Conservation (phyloP, 2,113 vertebrate genomes). For the Martes martes region DNA sequence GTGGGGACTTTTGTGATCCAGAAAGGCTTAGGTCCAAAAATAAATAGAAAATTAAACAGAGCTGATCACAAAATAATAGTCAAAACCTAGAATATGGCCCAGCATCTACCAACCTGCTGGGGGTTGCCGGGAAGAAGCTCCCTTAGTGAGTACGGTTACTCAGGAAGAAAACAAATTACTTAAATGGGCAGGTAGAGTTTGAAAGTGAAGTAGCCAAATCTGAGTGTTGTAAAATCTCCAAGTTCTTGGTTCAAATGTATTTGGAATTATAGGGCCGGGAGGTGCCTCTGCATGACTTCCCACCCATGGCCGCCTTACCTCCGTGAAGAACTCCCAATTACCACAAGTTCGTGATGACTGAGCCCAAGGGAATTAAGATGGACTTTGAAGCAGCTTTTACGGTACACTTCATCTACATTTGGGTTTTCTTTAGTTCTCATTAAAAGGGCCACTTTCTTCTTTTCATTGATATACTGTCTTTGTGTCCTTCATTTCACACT, state of each 20-base stretch:
- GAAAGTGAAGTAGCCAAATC: not conserved
- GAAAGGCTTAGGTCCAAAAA: constrained; percentile 63
- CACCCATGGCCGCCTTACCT: constrained; percentile 60
- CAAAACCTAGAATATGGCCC: constrained; percentile 43
- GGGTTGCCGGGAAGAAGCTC: not conserved
- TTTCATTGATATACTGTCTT: constrained; percentile 76
- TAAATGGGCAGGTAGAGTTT: constrained; percentile 15
- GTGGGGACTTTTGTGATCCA: constrained; percentile 66
- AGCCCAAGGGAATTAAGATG: constrained; percentile 75
- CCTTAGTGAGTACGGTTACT: not conserved
- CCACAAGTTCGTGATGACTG: constrained; percentile 69
- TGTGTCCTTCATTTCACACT: constrained; percentile 73
- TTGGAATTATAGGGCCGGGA: not conserved
- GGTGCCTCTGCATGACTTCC: not conserved
- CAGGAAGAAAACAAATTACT: not conserved
- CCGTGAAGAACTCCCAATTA: constrained; percentile 73
- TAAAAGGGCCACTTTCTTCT: constrained; percentile 79
- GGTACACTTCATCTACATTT: constrained; percentile 77
- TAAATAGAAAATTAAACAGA: constrained; percentile 53
- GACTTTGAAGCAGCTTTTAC: constrained; percentile 78
- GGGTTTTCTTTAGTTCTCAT: constrained; percentile 78
- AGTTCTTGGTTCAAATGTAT: constrained; percentile 26
- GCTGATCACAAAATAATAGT: constrained; percentile 32
- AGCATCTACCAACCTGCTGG: not conserved
- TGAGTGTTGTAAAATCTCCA: not conserved